Conservation (phyloP, 2,113 vertebrate species). For the Pomatorhinus ruficollis region DNA sequence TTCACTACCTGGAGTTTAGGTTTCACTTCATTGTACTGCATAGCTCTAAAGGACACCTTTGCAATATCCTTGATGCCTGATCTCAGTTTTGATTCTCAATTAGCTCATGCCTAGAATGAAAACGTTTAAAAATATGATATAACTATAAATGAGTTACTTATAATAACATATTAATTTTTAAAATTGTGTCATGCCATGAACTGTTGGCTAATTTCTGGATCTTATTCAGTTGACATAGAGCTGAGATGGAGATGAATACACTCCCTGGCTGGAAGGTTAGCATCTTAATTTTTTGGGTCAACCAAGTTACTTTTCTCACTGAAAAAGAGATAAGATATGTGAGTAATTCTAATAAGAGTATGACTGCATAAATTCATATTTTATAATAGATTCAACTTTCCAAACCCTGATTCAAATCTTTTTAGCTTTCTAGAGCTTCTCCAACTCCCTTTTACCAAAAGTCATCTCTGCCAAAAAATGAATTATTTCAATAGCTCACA, state of each 20-base stretch:
- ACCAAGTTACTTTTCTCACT: not conserved
- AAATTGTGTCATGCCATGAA: not conserved
- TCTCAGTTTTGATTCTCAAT: not conserved
- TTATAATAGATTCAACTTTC: not conserved
- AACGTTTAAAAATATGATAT: not conserved
- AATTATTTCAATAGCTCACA: not conserved
- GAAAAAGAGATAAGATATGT: not conserved
- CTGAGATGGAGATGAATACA: not conserved
- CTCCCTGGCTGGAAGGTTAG: not conserved
- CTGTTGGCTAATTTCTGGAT: not conserved
- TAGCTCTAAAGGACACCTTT: not conserved
- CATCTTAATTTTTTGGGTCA: slow-evolving; percentile 6
- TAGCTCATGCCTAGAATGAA: slow-evolving; percentile 3
- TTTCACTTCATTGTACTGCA: not conserved
- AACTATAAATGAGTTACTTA: slow-evolving; percentile 12
- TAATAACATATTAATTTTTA: not conserved
- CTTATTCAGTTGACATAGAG: not conserved
- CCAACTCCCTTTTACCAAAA: not conserved
- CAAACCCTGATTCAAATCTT: not conserved
- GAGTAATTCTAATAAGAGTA: not conserved
- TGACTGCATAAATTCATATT: not conserved
- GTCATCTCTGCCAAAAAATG: not conserved
- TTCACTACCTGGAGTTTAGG: not conserved
- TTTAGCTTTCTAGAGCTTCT: not conserved
- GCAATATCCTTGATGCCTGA: not conserved